phyloP scores from a whole-genome alignment of 2,797 vertebrate species.

The Rhabdomys pumilio region DNA sequence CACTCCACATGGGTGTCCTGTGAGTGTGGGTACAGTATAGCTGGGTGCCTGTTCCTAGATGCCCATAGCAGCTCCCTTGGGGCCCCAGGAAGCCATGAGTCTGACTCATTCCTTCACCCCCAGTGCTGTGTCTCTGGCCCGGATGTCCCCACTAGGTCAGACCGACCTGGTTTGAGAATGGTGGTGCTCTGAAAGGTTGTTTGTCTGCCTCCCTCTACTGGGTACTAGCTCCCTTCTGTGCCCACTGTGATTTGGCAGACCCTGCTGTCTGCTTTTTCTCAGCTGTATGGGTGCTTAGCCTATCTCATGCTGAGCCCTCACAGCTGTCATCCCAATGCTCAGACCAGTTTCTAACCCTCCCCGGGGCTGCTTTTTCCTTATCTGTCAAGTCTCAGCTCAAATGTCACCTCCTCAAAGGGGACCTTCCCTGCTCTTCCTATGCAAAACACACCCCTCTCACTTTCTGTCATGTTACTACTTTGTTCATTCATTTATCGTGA shows the following conservation, averaged over 20 bases:
- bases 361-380: constrained; percentile 55
- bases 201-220: background rate
- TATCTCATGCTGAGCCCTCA: background rate
- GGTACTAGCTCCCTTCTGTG: background rate
- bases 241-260: background rate
- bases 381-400: constrained; percentile 72
- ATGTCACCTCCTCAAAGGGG: constrained; percentile 78
- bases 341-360: constrained; percentile 48
- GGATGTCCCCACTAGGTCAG: constrained; percentile 67
- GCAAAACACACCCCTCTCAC: constrained; percentile 80
- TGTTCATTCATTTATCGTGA: constrained; percentile 23
- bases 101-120: constrained; percentile 76
- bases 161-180: constrained; percentile 51
- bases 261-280: background rate
- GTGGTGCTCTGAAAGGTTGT: background rate
- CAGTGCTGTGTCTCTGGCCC: constrained; percentile 21
- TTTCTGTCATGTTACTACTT: constrained; percentile 76
- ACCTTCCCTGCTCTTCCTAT: constrained; percentile 80
- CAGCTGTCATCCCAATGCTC: background rate
- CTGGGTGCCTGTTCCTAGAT: constrained; percentile 23
- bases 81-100: constrained; percentile 66
- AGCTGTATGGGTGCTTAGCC: too few relatives aligned
- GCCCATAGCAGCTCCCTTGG: constrained; percentile 42
- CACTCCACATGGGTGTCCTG: background rate
- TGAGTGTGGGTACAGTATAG: background rate